These are phyloP conservation scores for Pristionchus pacificus DNA, from an alignment of 1,140 invertebrate species.

Conservation along the genomic window DNA sequence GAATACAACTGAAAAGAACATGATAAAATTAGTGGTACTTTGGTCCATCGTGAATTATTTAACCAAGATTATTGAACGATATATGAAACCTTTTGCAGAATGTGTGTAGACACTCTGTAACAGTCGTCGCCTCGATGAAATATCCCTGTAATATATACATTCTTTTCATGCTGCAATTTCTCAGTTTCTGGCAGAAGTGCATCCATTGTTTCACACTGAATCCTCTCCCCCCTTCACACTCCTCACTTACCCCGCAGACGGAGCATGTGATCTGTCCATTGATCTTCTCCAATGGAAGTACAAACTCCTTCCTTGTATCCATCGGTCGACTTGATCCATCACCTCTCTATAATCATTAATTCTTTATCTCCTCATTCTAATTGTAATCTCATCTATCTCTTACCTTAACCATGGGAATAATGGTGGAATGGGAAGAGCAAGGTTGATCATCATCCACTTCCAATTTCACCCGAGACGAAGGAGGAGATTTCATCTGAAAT, in stretches of 20 bases:
- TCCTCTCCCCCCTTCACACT: no score
- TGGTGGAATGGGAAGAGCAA: no score
- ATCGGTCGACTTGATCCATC: neutral
- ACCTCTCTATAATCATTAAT: no score
- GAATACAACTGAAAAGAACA: slow-evolving; percentile 50
- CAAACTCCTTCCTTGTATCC: neutral
- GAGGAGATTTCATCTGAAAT: no score
- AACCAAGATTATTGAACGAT: neutral
- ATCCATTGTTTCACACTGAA: no score
- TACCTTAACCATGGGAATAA: no score
- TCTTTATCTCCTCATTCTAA: no score
- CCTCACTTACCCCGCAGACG: neutral
- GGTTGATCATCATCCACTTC: no score
- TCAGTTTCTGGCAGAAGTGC: no score
- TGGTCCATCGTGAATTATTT: neutral
- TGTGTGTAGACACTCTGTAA: slow-evolving; percentile 63
- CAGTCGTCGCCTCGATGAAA: slow-evolving; percentile 61
- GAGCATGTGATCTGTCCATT: neutral
- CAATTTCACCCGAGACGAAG: no score
- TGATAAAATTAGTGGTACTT: neutral
- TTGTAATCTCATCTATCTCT: no score
- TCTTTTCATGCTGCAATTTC: no score
- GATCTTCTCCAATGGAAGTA: neutral
- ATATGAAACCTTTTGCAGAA: slow-evolving; percentile 59
- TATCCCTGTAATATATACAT: slow-evolving; percentile 55